These are phyloP conservation scores for Ecdyonurus torrentis DNA, from an alignment of 2,888 invertebrate genomes.

Conservation along the genomic window DNA sequence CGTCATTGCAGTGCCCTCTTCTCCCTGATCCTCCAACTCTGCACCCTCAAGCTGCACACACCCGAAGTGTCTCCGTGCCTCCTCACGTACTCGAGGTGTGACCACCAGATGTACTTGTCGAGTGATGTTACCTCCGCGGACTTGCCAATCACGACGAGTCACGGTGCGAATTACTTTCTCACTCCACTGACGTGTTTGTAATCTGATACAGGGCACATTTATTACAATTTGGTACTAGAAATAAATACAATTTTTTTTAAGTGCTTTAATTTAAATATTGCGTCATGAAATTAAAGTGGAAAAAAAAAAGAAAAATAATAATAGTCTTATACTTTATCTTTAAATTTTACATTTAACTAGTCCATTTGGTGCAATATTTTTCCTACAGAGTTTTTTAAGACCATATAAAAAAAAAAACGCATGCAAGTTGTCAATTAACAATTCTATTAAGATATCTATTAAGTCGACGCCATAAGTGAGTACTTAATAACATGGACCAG, in stretches of 20 bases:
- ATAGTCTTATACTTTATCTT: not conserved
- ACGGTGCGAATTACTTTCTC: constrained; percentile 67
- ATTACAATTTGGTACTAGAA: constrained; percentile 2
- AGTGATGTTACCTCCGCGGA: not conserved
- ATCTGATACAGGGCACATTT: constrained; percentile 30
- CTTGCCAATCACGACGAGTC: constrained; percentile 45
- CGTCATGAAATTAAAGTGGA: not conserved
- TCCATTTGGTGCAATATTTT: too few species aligned
- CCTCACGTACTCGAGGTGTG: constrained; percentile 74
- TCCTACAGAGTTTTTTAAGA: too few species aligned
- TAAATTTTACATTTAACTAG: too few species aligned
- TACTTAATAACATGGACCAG: too few species aligned
- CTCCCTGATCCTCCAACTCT: constrained; percentile 95
- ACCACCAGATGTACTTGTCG: constrained; percentile 63
- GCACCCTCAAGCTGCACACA: constrained; percentile 83
- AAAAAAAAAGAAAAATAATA: constrained; percentile 4
- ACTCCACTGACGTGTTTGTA: constrained; percentile 91
- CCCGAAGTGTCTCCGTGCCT: constrained; percentile 77
- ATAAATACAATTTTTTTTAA: constrained; percentile 5
- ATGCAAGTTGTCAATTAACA: too few species aligned
- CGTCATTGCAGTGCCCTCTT: constrained; percentile 89
- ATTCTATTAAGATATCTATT: too few species aligned
- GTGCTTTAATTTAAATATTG: too few species aligned
- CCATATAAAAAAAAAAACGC: too few species aligned
- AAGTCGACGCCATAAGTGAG: too few species aligned